Evolutionary conservation across 2,113 vertebrate species (phyloP).

Genomic region (Malaclemys terrapin): DNA sequence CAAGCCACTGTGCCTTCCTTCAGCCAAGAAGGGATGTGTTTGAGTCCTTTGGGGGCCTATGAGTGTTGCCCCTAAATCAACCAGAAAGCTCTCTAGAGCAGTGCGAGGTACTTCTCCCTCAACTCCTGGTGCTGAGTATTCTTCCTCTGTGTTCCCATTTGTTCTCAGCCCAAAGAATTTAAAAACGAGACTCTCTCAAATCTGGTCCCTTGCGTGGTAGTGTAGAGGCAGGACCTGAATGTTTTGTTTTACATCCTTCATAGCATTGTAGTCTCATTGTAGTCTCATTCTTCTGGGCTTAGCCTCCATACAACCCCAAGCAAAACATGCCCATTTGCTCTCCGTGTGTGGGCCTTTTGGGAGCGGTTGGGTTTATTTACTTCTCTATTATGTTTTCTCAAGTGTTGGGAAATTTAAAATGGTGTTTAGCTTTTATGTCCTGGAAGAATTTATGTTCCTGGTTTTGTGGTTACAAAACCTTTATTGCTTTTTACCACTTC

Average conservation of each 20-base stretch:
- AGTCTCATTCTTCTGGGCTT: neutral
- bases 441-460: neutral
- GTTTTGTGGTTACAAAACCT: neutral
- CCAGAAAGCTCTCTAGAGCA: neutral
- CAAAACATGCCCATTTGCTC: neutral
- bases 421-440: neutral
- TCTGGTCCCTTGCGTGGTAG: neutral
- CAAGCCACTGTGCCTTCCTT: neutral
- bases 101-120: neutral
- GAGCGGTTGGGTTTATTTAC: neutral
- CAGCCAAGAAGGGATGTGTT: neutral
- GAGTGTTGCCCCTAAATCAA: neutral
- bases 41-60: neutral
- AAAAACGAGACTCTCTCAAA: neutral
- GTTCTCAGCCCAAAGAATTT: neutral
- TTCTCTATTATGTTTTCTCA: neutral
- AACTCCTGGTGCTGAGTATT: neutral
- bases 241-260: neutral
- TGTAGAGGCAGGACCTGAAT: neutral
- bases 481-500: neutral
- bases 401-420: neutral
- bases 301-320: neutral
- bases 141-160: neutral
- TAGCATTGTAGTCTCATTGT: neutral
- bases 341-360: neutral